A percentile compares a stretch with the other conserved stretches of the same genome.
Conservation (phyloP, 1,140 invertebrate genomes). For the Colletes latitarsis region DNA sequence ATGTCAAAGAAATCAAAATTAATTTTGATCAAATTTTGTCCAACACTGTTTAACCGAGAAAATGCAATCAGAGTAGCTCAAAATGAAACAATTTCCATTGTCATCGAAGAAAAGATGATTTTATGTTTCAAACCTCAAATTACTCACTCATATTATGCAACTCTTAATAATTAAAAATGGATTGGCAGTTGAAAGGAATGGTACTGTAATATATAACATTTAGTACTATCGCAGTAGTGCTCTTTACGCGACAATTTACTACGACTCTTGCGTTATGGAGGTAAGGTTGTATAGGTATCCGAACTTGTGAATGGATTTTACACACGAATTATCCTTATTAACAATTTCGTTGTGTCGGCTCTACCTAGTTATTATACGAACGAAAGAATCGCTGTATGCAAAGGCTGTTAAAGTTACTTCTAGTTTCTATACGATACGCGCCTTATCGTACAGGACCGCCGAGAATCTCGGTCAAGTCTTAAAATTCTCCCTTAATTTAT, state of each 20-base stretch:
- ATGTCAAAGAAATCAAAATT: too few relatives aligned
- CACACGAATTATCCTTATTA: not conserved
- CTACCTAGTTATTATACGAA: not conserved
- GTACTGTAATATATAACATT: conserved; percentile 33
- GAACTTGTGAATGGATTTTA: not conserved
- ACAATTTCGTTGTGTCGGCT: not conserved
- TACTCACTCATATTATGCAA: not conserved
- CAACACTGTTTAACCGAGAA: not conserved
- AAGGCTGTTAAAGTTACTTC: not conserved
- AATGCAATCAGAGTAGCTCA: not conserved
- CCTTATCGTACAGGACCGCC: not conserved
- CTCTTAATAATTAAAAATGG: conserved; percentile 18
- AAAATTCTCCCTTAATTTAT: not conserved
- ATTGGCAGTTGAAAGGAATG: conserved; percentile 66
- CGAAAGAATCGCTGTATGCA: not conserved
- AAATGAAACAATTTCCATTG: conserved; percentile 2
- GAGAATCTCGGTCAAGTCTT: not conserved
- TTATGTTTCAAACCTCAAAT: conserved; percentile 1
- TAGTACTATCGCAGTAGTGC: not conserved
- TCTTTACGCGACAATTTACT: conserved; percentile 10
- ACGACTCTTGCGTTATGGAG: not conserved
- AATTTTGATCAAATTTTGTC: too few relatives aligned
- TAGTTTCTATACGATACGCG: not conserved
- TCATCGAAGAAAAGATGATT: conserved; percentile 15
- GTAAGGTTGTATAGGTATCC: not conserved